Conservation (phyloP, 2,888 invertebrate genomes). For the Cordylochernes scorpioides region DNA sequence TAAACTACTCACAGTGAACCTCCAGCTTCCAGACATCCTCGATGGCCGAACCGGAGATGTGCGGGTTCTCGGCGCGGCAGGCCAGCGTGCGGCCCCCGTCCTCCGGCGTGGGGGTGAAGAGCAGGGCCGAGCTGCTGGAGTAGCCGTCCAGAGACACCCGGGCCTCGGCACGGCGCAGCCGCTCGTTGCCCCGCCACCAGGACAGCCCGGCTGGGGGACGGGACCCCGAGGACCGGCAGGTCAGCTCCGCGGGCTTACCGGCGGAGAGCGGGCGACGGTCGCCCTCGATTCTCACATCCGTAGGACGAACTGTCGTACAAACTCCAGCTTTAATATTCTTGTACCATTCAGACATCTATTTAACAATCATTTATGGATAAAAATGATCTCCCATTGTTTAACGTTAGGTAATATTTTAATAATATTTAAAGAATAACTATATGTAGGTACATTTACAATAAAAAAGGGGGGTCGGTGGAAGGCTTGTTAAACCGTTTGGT, state of each 20-base stretch:
- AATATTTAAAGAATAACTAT: too few species aligned
- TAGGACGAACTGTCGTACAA: slow-evolving; percentile 17
- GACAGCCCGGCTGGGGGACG: slow-evolving; percentile 14
- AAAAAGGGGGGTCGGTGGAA: too few species aligned
- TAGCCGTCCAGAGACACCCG: slow-evolving; percentile 13
- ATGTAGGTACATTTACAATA: too few species aligned
- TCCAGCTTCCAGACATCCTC: slow-evolving; percentile 17
- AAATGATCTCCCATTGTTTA: too few species aligned
- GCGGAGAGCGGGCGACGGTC: slow-evolving; percentile 11
- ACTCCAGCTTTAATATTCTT: neutral
- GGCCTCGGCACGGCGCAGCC: slow-evolving; percentile 29
- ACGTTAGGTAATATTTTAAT: too few species aligned
- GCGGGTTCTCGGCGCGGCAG: slow-evolving; percentile 17
- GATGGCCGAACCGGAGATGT: slow-evolving; percentile 15
- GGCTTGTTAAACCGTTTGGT: too few species aligned
- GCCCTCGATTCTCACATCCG: slow-evolving; percentile 7
- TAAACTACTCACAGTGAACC: slow-evolving; percentile 18
- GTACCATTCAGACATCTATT: too few species aligned
- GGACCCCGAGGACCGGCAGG: slow-evolving; percentile 12
- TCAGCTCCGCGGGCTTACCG: slow-evolving; percentile 11
- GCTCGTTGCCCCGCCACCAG: slow-evolving; percentile 28
- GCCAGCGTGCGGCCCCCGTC: slow-evolving; percentile 28
- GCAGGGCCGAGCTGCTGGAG: slow-evolving; percentile 15
- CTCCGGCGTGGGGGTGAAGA: slow-evolving; percentile 15
- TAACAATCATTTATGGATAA: too few species aligned